Base-by-base conservation (phyloP, 2,888 invertebrate species). In the Drosophila stalkeri region DNA sequence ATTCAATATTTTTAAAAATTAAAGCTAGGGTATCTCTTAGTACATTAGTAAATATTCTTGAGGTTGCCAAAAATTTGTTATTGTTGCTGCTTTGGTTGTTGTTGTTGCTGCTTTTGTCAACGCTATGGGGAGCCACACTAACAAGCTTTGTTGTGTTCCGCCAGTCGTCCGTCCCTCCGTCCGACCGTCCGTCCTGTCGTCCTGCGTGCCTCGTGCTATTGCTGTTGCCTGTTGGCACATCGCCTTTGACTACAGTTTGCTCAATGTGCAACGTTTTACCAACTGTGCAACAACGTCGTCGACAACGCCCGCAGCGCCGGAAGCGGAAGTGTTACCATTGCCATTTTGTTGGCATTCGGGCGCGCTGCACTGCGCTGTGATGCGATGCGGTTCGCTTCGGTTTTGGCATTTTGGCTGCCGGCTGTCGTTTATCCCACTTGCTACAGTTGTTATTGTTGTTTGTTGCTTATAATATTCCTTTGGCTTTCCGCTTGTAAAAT, bases 241-340 rank as follows among this genome's bases (percentile, higher is more conserved):
- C 69, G 81, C 68, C 69, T 80, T 89, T 80, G 88, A 54, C 86
- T 69, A 37, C 44, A 79, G 90, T 86, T 86, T 88, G 80, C 78
- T 77, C 62, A 86, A 39, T 47, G 85, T 75, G 76, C 77, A 88
- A 88, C 89, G 72, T 90, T 90, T 80, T 78, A 82, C 75, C 80
- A 80, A 80, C 82, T 87, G 88, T 74, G 73, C 54, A 55, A 55
- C 55, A 55, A 41, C 41, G 12, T 27, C 55, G 55, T 18, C 75
- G 73, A 79, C 70, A 75, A 73, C 89, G 89, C 89, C 89, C 74
- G 76, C 82, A 78, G 74, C 76, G 78, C 76, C 89, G 90, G 86
- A 82, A 90, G 72, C 90, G 91, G 91, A 90, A 88, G 86, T 88
- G 81, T 89, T 91, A 82, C 90, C 90, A 86, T 82, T 90, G 83